A percentile compares a stretch with the other conserved stretches of the same genome.
Conservation (phyloP, 2,113 vertebrate genomes). For the Oceanodroma tethys region DNA sequence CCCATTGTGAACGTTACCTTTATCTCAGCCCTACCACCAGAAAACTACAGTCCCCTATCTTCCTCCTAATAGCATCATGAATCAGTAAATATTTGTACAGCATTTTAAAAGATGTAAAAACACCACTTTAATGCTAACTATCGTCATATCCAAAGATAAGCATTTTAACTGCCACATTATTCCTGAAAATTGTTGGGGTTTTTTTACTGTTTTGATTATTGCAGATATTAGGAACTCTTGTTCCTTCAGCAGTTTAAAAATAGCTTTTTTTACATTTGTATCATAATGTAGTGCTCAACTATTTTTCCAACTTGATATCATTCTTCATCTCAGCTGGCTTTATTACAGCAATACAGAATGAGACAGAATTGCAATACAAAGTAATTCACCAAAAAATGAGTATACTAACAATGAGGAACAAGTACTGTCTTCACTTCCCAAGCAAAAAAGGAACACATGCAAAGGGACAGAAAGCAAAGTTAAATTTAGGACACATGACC, state of each 20-base stretch:
- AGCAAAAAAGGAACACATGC: neutral
- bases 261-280: neutral
- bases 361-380: neutral
- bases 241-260: neutral
- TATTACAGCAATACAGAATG: neutral
- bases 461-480: neutral
- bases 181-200: neutral
- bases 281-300: neutral
- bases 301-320: neutral
- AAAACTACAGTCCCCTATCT: neutral
- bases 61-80: neutral
- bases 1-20: neutral
- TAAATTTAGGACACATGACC: neutral
- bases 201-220: neutral
- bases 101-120: neutral
- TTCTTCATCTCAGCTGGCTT: neutral
- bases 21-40: neutral
- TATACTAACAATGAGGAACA: neutral
- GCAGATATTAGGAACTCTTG: neutral
- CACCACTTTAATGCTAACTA: neutral
- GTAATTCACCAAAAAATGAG: neutral
- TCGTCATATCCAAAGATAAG: neutral
- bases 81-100: neutral
- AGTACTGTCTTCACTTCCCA: neutral
- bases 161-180: neutral